phyloP scores from a whole-genome alignment of 2,888 invertebrate genomes.

The Dryobotodes eremita region DNA sequence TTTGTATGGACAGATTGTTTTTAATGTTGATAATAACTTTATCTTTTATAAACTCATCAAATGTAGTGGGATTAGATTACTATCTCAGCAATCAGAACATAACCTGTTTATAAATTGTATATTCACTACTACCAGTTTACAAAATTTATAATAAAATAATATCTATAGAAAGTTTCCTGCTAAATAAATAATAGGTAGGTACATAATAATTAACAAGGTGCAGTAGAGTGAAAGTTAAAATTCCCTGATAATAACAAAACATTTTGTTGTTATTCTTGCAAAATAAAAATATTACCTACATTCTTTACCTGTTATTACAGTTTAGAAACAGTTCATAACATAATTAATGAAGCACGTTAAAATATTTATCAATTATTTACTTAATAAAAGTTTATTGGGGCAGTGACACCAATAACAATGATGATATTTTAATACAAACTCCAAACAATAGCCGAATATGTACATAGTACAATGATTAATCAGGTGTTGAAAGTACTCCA shows the following conservation, averaged over 20 bases:
- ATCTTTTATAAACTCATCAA: not conserved
- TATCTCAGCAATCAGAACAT: not conserved
- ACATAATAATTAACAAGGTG: slow-evolving; percentile 2
- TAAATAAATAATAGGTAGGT: not conserved
- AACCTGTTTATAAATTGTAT: not conserved
- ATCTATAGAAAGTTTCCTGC: not conserved
- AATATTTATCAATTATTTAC: too few species aligned
- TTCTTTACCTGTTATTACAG: slow-evolving; percentile 1
- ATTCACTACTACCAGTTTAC: not conserved
- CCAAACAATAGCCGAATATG: slow-evolving; percentile 5
- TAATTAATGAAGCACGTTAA: not conserved
- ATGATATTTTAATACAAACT: not conserved
- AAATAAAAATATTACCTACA: not conserved
- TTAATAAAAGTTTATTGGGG: too few species aligned
- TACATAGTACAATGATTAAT: slow-evolving; percentile 18
- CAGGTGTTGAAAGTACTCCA: slow-evolving; percentile 24
- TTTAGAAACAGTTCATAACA: not conserved
- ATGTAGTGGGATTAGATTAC: not conserved
- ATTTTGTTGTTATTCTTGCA: slow-evolving; percentile 3
- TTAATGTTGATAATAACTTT: not conserved
- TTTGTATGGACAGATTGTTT: not conserved
- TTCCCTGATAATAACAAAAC: not conserved
- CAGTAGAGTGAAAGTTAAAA: slow-evolving; percentile 9
- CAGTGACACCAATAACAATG: not conserved
- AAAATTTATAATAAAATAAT: too few species aligned